Conservation (phyloP, 1,140 invertebrate genomes). For the Zaprionus vittiger region DNA sequence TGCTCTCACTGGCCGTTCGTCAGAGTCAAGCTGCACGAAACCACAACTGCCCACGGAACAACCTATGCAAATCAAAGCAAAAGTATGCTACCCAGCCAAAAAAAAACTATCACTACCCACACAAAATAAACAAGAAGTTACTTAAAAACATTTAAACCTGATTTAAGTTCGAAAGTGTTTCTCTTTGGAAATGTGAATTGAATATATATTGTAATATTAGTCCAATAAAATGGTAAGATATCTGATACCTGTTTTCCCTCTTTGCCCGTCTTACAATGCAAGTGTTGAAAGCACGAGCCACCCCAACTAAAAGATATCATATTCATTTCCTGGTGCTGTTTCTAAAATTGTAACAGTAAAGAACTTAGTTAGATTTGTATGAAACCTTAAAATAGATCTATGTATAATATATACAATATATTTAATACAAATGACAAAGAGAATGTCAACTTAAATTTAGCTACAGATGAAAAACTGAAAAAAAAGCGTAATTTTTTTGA, state of each 20-base stretch:
- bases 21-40: background rate
- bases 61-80: background rate
- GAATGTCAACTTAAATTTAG: background rate
- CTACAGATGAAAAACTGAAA: background rate
- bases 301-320: background rate
- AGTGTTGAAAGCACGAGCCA: background rate
- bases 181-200: background rate
- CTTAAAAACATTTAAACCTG: background rate
- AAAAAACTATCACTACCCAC: background rate
- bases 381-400: background rate
- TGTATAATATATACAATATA: background rate
- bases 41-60: background rate
- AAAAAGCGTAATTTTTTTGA: background rate
- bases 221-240: background rate
- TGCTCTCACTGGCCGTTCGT: background rate
- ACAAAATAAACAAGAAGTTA: background rate
- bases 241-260: background rate
- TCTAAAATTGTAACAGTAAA: background rate
- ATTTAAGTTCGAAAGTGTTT: background rate
- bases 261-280: background rate
- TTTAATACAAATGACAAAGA: background rate
- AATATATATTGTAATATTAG: background rate
- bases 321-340: background rate
- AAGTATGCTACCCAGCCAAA: background rate
- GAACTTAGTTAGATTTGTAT: background rate